Evolutionary conservation across 2,113 vertebrate genomes (phyloP), one percentile per base, ranked within the genome.

Genomic region (Athene noctua): DNA sequence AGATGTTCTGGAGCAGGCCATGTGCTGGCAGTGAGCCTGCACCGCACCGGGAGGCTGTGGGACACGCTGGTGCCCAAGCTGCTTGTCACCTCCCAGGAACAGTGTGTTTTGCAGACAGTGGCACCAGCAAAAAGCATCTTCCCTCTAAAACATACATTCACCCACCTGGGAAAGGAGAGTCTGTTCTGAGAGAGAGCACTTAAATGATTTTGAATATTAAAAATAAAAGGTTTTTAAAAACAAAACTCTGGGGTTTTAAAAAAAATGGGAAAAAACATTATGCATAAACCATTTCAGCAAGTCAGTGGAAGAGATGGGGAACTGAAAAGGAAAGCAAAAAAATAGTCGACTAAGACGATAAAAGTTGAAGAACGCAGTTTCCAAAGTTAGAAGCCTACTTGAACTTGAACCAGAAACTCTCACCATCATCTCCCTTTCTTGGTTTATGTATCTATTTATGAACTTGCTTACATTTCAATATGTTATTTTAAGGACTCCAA

Each of bases 41-140:
- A 2, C 21, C 5, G 47, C 57, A 2, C 29, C 3, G 29, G 44
- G 46, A 61, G 34, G 54, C 88, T 5, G 38, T 2, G 47, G 18
- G 80, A 47, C 7, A 4, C 14, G 72, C n/a, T 1, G 3, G 8
- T 32, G 73, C 13, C 44, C 67, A 4, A 9, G 42, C 18, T 15
- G 30, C 42, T 32, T 10, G 9, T 23, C 27, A 38, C 51, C 58
- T 29, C 23, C 42, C 32, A 14, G 14, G 12, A 44, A 16, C 21
- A 25, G 44, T 0, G 0, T 11, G 21, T 36, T 15, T 17, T 23
- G 30, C 10, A 9, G 25, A 29, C 23, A 66, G 40, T 1, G 4
- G 71, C 61, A 58, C 18, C 57, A 38, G 15, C 15, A 51, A 9
- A 46, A 73, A 55, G 30, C 16, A 38, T 13, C 62, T 51, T 44